These are phyloP conservation scores for Apostichopus leukothele DNA, from an alignment of 53 echinoderm and acorn worm species.

Conservation along the genomic window DNA sequence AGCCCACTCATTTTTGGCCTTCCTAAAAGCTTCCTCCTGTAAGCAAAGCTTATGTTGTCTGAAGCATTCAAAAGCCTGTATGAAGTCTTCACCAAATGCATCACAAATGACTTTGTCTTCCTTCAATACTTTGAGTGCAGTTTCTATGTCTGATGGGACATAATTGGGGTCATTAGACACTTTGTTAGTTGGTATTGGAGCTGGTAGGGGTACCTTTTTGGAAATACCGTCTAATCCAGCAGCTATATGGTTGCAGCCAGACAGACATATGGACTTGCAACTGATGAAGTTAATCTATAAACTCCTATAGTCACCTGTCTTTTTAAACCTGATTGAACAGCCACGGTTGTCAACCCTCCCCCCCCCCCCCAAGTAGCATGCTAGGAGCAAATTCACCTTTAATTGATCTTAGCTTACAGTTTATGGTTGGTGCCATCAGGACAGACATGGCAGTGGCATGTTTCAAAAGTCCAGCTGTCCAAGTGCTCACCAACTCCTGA, in stretches of 20 bases:
- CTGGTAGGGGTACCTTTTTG: constrained; percentile 43
- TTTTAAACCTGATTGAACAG: constrained; percentile 50
- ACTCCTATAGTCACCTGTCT: constrained; percentile 45
- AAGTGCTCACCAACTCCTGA: constrained; percentile 54
- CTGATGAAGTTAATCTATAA: constrained; percentile 60
- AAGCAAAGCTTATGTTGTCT: no score
- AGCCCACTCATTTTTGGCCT: no score
- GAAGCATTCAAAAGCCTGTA: background rate
- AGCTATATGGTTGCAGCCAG: constrained; percentile 59
- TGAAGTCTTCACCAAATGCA: constrained; percentile 56
- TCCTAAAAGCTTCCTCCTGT: no score
- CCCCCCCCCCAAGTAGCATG: constrained; percentile 65
- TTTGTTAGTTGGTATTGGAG: constrained; percentile 26
- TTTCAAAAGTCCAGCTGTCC: constrained; percentile 64
- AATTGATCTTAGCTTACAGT: constrained; percentile 52
- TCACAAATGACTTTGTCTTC: constrained; percentile 20
- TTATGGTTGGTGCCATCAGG: constrained; percentile 55
- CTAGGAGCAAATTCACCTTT: constrained; percentile 44
- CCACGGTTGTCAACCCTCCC: constrained; percentile 59
- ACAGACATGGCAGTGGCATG: constrained; percentile 55
- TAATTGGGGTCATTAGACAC: constrained; percentile 3
- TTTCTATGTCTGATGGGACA: constrained; percentile 50
- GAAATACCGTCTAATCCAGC: constrained; percentile 68
- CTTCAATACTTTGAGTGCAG: constrained; percentile 55
- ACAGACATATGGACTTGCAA: constrained; percentile 58